These are phyloP conservation scores for Chrysopa pallens DNA, from an alignment of 1,140 invertebrate species.

Conservation along the genomic window DNA sequence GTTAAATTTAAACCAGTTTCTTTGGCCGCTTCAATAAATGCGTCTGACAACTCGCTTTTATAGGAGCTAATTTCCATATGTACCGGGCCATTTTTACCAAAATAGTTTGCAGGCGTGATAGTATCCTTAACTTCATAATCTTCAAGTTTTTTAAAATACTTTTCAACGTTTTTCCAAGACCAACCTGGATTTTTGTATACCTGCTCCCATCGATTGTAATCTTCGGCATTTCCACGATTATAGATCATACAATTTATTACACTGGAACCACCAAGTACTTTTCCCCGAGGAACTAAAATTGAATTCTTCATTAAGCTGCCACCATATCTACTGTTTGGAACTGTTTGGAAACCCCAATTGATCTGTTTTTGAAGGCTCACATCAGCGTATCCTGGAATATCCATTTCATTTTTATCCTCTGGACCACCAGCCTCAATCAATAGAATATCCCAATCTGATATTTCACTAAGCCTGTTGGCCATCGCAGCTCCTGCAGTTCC, in stretches of 20 bases:
- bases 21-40: constrained; percentile 29
- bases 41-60: constrained; percentile 14
- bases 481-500: constrained; percentile 33
- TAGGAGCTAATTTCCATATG: constrained; percentile 9
- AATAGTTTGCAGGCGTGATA: constrained; percentile 18
- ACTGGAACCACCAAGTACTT: constrained; percentile 59
- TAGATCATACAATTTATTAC: constrained; percentile 98
- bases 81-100: constrained; percentile 14
- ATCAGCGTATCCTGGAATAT: too few relatives aligned
- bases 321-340: too few relatives aligned
- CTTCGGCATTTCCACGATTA: constrained; percentile 75
- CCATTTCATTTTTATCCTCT: too few relatives aligned
- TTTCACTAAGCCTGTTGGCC: constrained; percentile 55
- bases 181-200: constrained; percentile 49
- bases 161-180: constrained; percentile 35
- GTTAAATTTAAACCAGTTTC: constrained; percentile 29
- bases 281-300: constrained; percentile 40
- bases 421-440: constrained; percentile 44
- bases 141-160: constrained; percentile 27
- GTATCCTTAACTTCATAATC: constrained; percentile 13
- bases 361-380: too few relatives aligned
- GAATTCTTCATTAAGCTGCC: too few relatives aligned
- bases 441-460: constrained; percentile 44
- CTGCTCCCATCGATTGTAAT: constrained; percentile 87
- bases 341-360: too few relatives aligned